A percentile compares a stretch with the other conserved stretches of the same genome.
Conservation (phyloP, 2,113 vertebrate species). For the Pandion haliaetus region DNA sequence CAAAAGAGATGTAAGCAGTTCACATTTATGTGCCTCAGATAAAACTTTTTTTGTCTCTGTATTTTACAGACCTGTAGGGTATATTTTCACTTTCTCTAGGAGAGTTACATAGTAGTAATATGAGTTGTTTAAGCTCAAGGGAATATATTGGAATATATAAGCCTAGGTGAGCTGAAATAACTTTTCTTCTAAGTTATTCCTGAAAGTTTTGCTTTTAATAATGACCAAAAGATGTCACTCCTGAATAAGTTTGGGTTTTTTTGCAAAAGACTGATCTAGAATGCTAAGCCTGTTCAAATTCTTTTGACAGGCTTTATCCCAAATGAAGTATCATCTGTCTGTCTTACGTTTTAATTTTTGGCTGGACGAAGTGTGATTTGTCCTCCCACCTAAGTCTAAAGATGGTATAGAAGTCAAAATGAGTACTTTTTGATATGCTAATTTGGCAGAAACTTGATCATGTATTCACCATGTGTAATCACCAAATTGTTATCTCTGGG, state of each 20-base stretch:
- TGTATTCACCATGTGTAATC: not conserved
- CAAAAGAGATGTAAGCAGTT: not conserved
- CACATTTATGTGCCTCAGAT: not conserved
- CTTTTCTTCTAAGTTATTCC: not conserved
- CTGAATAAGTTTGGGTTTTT: not conserved
- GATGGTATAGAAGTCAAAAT: not conserved
- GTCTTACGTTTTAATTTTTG: not conserved
- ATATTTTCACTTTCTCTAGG: not conserved
- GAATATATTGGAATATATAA: not conserved
- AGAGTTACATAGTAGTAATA: not conserved
- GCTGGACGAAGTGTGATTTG: not conserved
- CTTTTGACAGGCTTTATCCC: not conserved
- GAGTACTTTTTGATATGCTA: not conserved
- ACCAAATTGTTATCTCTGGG: not conserved
- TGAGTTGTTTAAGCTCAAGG: not conserved
- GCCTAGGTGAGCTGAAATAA: not conserved
- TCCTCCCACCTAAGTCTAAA: not conserved
- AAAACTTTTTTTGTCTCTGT: not conserved
- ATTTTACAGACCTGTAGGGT: not conserved
- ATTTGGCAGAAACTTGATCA: not conserved
- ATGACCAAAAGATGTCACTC: not conserved
- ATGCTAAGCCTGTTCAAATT: not conserved
- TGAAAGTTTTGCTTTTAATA: not conserved
- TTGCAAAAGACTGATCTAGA: not conserved
- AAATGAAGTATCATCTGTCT: not conserved